Percentiles rank a stretch among this genome's conserved stretches.
Conservation (phyloP, 2,113 vertebrate genomes). For the Melanerpes formicivorus region DNA sequence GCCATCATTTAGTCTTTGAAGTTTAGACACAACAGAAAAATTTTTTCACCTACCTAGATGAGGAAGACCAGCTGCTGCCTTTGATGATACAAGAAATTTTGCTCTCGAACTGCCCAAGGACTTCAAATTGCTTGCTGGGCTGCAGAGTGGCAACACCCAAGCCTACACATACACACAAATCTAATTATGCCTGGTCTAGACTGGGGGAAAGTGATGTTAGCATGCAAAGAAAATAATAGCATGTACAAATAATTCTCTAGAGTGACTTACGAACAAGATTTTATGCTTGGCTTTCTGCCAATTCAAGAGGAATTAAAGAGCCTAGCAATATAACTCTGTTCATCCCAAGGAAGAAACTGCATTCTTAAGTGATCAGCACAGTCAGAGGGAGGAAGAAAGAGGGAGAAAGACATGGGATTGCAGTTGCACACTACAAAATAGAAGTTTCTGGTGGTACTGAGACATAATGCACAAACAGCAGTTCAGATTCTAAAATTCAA, state of each 20-base stretch:
- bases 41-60: slow-evolving; percentile 19
- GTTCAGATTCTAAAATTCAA: not conserved
- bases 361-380: not conserved
- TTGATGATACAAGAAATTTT: slow-evolving; percentile 25
- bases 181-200: slow-evolving; percentile 40
- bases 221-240: slow-evolving; percentile 32
- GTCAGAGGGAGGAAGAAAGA: not conserved
- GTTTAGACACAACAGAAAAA: not conserved
- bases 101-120: slow-evolving; percentile 8
- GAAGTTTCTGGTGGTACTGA: not conserved
- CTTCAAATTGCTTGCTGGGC: not conserved
- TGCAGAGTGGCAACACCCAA: slow-evolving; percentile 1
- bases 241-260: slow-evolving; percentile 47
- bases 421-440: not conserved
- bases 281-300: slow-evolving; percentile 49
- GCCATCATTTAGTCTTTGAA: not conserved
- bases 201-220: not conserved
- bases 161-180: not conserved
- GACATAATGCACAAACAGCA: not conserved
- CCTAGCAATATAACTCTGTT: not conserved
- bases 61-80: slow-evolving; percentile 5
- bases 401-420: not conserved
- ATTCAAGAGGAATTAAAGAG: slow-evolving; percentile 27
- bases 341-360: slow-evolving; percentile 1
- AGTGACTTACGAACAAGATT: slow-evolving; percentile 44